Base-by-base conservation (phyloP, 2,113 vertebrate genomes). In the Apistogramma diplotaenia region DNA sequence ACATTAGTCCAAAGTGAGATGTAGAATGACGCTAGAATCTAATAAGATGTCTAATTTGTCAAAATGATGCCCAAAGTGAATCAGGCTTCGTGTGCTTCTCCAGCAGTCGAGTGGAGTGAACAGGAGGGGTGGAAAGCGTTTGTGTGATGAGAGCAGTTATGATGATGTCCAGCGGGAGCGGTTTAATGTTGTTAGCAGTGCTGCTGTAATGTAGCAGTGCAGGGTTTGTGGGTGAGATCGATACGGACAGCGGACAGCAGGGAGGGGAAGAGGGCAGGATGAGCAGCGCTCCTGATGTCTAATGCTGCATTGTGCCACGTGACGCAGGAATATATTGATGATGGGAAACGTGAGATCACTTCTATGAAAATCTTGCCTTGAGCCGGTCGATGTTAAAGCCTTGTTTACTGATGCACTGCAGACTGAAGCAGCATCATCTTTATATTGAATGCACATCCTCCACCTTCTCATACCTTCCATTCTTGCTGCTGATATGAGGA, bases 301-400 rank as follows among this genome's bases (percentile, higher is more conserved):
- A 49, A 59, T 85, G 86, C 89, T 77, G 87, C 85, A 87, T 43
- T n/a, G 43, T n/a, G 80, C 77, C 86, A 53, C 49, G 67, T 90
- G 89, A 88, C 0, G 81, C 71, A 6, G 29, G 27, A 21, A 43
- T 46, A 3, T 76, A 78, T 89, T 31, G 82, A 87, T 71, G 76
- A 91, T 11, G 67, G 74, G 86, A 91, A 93, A 92, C 79, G 77
- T 65, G 85, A 91, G 88, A 87, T 75, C 21, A 31, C 79, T 85
- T 79, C 83, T 81, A 86, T 87, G 83, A 84, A 71, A 37, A 67
- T 90, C 82, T 83, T 82, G 35, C 76, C 33, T 37, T 8, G 33
- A 82, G 67, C 54, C 12, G 76, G 43, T 92, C 80, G 76, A 91
- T 91, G 35, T 58, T 58, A 27, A 71, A 75, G 55, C 72, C 21